Conservation (phyloP, 1,140 invertebrate species). For the Medauroidea extradentata region DNA sequence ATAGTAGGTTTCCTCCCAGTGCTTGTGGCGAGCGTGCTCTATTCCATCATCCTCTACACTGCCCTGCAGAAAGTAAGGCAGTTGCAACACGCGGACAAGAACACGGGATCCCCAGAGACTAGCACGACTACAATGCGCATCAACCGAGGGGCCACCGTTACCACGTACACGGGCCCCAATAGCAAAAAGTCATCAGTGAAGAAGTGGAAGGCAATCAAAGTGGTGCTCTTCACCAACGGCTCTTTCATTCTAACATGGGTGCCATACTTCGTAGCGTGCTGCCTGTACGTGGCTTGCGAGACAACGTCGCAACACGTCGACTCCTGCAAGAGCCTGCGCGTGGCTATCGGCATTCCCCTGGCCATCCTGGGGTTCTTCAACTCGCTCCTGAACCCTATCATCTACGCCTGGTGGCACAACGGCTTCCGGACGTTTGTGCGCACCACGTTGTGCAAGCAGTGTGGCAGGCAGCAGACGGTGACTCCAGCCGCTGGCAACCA, state of each 20-base stretch:
- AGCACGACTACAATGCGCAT: not conserved
- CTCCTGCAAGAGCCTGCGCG: conserved; percentile 42
- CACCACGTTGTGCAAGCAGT: conserved; percentile 19
- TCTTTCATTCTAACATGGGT: conserved; percentile 48
- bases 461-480: not conserved
- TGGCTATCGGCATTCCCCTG: conserved; percentile 48
- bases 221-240: conserved; percentile 52
- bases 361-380: conserved; percentile 58
- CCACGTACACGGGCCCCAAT: not conserved
- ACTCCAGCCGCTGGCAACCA: too few relatives aligned
- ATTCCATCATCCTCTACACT: conserved; percentile 49
- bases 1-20: conserved; percentile 50
- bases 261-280: conserved; percentile 46
- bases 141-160: not conserved
- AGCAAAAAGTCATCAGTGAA: conserved; percentile 23
- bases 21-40: conserved; percentile 46
- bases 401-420: conserved; percentile 69
- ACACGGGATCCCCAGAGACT: not conserved
- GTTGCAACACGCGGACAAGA: conserved; percentile 33
- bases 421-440: conserved; percentile 45
- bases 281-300: conserved; percentile 46
- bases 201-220: conserved; percentile 52
- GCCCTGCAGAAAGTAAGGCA: conserved; percentile 47
- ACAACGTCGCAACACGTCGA: conserved; percentile 34
- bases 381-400: conserved; percentile 63